Conservation (phyloP, 2,888 invertebrate species). For the Yponomeuta malinellus region DNA sequence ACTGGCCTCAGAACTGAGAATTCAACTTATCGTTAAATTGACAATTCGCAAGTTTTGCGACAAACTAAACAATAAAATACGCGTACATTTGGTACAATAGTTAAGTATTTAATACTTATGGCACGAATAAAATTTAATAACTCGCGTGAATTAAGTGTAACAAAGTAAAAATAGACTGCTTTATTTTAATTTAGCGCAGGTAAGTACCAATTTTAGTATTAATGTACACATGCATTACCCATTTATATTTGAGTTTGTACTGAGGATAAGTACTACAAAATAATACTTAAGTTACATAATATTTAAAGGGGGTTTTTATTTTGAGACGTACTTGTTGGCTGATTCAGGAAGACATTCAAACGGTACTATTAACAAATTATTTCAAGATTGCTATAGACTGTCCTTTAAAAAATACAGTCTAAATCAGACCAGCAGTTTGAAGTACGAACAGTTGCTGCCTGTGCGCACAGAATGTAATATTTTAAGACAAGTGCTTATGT, state of each 20-base stretch:
- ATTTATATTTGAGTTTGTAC: not conserved
- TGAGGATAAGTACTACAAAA: not conserved
- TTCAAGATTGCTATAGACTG: too few relatives aligned
- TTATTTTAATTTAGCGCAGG: not conserved
- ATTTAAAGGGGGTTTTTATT: too few relatives aligned
- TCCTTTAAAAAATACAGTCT: too few relatives aligned
- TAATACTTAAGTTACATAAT: too few relatives aligned
- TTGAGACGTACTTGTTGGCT: too few relatives aligned
- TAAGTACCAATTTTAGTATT: not conserved
- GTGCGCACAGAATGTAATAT: too few relatives aligned
- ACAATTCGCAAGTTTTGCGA: not conserved
- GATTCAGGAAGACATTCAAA: too few relatives aligned
- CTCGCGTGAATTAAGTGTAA: too few relatives aligned
- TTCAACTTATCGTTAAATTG: not conserved
- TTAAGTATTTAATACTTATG: constrained; percentile 7
- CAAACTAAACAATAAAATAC: not conserved
- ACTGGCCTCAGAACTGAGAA: not conserved
- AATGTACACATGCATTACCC: not conserved
- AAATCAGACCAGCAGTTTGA: too few relatives aligned
- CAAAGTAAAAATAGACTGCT: not conserved
- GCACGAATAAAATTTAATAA: not conserved
- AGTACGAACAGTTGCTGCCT: too few relatives aligned
- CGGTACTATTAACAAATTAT: too few relatives aligned
- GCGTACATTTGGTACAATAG: constrained; percentile 15
- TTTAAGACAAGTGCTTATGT: too few relatives aligned